Evolutionary conservation across 2,888 invertebrate species (phyloP).

Genomic region (Drosophila imparisetae): DNA sequence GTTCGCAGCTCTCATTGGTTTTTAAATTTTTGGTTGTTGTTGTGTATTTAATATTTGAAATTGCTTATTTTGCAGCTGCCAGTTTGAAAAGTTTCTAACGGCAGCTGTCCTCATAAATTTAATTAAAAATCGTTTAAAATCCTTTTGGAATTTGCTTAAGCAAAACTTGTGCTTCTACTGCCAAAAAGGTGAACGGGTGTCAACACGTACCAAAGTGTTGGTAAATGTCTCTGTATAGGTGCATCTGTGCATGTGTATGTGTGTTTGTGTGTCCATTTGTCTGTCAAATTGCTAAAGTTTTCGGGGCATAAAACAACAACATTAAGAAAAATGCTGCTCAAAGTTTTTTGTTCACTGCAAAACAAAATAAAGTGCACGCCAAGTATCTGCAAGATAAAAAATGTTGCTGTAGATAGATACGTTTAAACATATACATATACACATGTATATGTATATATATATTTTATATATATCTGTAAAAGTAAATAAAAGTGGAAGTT

Average conservation of each 20-base stretch:
- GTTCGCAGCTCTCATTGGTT: background rate
- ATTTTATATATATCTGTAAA: background rate
- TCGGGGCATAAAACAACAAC: slow-evolving; percentile 43
- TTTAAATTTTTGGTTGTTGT: background rate
- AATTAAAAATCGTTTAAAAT: slow-evolving; percentile 78
- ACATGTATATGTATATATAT: background rate
- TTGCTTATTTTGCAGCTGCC: slow-evolving; percentile 29
- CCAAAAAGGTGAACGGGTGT: slow-evolving; percentile 66
- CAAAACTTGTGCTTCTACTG: slow-evolving; percentile 37
- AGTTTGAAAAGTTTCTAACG: slow-evolving; percentile 48
- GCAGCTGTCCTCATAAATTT: slow-evolving; percentile 74
- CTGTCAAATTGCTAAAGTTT: slow-evolving; percentile 49
- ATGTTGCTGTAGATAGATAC: slow-evolving; percentile 18
- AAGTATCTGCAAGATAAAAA: slow-evolving; percentile 72
- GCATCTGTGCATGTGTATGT: slow-evolving; percentile 35
- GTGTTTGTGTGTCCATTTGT: slow-evolving; percentile 29
- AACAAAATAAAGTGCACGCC: slow-evolving; percentile 44
- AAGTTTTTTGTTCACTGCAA: slow-evolving; percentile 46
- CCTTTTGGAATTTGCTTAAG: slow-evolving; percentile 58
- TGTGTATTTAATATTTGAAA: slow-evolving; percentile 5
- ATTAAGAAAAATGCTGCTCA: slow-evolving; percentile 39
- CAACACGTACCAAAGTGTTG: slow-evolving; percentile 71
- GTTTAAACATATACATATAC: background rate
- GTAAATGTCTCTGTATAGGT: background rate
- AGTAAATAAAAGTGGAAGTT: slow-evolving; percentile 55